Conservation (phyloP, 2,797 vertebrate genomes). For the Phataginus tetradactyla region DNA sequence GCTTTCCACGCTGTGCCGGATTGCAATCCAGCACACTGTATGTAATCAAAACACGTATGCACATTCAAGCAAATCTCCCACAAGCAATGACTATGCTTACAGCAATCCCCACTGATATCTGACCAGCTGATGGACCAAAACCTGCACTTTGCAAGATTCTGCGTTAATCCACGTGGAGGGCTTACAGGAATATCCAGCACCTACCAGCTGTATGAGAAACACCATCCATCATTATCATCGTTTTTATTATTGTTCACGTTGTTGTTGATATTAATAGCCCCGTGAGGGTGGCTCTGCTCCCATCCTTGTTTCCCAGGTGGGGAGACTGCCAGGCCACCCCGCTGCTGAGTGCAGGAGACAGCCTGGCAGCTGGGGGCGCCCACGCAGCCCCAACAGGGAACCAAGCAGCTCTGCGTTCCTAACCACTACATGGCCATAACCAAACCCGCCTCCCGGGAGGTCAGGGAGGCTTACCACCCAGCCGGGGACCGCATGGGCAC, state of each 20-base stretch:
- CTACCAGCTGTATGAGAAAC: rapidly evolving
- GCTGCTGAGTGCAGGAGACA: neutral
- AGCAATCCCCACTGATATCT: too few relatives aligned
- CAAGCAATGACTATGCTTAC: rapidly evolving
- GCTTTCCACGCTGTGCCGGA: neutral
- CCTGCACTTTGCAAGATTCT: neutral
- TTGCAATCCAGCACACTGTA: rapidly evolving
- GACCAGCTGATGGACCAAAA: neutral
- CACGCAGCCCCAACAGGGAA: rapidly evolving
- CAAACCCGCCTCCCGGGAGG: neutral
- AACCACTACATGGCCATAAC: neutral
- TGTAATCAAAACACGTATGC: rapidly evolving
- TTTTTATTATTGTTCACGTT: neutral
- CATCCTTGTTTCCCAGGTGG: neutral
- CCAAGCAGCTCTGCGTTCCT: neutral
- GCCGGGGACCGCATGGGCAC: rapidly evolving
- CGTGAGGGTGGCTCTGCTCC: neutral
- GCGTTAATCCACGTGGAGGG: neutral
- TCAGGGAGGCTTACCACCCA: neutral
- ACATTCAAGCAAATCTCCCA: rapidly evolving
- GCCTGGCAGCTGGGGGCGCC: rapidly evolving
- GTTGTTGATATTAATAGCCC: neutral
- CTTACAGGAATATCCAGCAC: neutral
- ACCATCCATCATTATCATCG: rapidly evolving
- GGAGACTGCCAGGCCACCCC: neutral